Percentiles rank a stretch among this genome's conserved stretches.
These are phyloP conservation scores for Apocrypta bakeri DNA, from an alignment of 1,140 invertebrate species.

Conservation along the genomic window DNA sequence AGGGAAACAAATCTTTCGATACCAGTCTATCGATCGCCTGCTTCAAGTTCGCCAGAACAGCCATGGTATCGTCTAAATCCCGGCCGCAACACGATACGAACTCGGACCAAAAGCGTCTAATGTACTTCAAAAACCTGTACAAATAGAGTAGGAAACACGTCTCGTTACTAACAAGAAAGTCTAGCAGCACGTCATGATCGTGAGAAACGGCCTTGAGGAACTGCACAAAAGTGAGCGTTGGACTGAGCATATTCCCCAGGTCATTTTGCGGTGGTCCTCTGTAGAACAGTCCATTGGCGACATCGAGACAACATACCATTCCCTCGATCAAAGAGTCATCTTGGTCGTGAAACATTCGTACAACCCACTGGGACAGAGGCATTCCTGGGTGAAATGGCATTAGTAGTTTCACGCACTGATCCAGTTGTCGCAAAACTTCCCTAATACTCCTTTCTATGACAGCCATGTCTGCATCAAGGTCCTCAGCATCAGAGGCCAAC, in stretches of 20 bases:
- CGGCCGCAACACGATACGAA: slow-evolving; percentile 86
- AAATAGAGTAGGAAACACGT: slow-evolving; percentile 93
- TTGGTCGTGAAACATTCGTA: slow-evolving; percentile 91
- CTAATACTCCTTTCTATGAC: slow-evolving; percentile 89
- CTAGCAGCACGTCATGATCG: slow-evolving; percentile 87
- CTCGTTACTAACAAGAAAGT: slow-evolving; percentile 92
- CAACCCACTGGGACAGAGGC: slow-evolving; percentile 89
- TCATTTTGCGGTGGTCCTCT: slow-evolving; percentile 86
- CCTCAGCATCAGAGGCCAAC: slow-evolving; percentile 86
- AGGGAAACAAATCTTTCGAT: slow-evolving; percentile 88
- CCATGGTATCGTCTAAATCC: slow-evolving; percentile 88
- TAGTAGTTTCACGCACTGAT: slow-evolving; percentile 86
- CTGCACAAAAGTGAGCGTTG: slow-evolving; percentile 87
- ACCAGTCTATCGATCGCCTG: slow-evolving; percentile 88
- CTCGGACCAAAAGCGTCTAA: slow-evolving; percentile 87
- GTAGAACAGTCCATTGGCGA: slow-evolving; percentile 88
- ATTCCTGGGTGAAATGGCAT: slow-evolving; percentile 91
- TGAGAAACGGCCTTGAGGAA: slow-evolving; percentile 89
- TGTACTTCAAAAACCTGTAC: slow-evolving; percentile 89
- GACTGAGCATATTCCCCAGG: slow-evolving; percentile 86
- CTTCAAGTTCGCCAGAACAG: slow-evolving; percentile 85
- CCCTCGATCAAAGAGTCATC: slow-evolving; percentile 93
- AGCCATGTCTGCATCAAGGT: slow-evolving; percentile 91
- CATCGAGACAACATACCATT: slow-evolving; percentile 93
- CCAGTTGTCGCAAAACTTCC: slow-evolving; percentile 87